A percentile compares a stretch with the other conserved stretches of the same genome.
These are phyloP conservation scores for Oreohelix idahoensis DNA, from an alignment of 1,140 invertebrate species.

Conservation along the genomic window DNA sequence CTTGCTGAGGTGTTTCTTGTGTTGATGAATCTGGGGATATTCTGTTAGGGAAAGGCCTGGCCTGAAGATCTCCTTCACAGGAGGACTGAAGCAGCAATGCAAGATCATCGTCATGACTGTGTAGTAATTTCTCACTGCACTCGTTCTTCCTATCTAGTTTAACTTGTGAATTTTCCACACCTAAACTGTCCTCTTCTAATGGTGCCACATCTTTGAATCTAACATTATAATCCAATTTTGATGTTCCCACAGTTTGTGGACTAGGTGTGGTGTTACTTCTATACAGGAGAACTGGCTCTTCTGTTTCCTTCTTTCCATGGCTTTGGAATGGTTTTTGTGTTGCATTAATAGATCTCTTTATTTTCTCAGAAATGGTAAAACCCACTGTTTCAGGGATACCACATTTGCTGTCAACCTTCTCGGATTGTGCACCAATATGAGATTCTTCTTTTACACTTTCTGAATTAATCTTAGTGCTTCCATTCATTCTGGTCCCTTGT, in stretches of 20 bases:
- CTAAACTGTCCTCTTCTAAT: neutral
- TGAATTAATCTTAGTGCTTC: too few relatives aligned
- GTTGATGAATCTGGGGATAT: neutral
- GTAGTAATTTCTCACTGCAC: neutral
- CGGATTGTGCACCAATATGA: too few relatives aligned
- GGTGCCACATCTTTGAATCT: neutral
- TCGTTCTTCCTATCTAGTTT: neutral
- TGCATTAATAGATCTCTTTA: neutral
- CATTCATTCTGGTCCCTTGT: too few relatives aligned
- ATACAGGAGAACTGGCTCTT: neutral
- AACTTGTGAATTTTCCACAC: neutral
- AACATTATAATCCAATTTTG: neutral
- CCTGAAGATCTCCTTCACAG: neutral
- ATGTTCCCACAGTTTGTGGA: neutral
- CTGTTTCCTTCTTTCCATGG: neutral
- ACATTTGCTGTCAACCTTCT: neutral
- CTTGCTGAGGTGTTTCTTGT: neutral
- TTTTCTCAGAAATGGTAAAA: neutral
- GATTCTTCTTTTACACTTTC: too few relatives aligned
- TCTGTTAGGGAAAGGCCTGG: neutral
- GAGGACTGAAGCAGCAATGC: neutral
- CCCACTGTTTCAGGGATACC: neutral
- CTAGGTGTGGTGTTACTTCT: neutral
- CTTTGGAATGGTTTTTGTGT: neutral
- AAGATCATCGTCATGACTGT: neutral